Evolutionary conservation across 2,888 invertebrate genomes (phyloP), one percentile per base, ranked within the genome.

Genomic region (Morpho deidamia): DNA sequence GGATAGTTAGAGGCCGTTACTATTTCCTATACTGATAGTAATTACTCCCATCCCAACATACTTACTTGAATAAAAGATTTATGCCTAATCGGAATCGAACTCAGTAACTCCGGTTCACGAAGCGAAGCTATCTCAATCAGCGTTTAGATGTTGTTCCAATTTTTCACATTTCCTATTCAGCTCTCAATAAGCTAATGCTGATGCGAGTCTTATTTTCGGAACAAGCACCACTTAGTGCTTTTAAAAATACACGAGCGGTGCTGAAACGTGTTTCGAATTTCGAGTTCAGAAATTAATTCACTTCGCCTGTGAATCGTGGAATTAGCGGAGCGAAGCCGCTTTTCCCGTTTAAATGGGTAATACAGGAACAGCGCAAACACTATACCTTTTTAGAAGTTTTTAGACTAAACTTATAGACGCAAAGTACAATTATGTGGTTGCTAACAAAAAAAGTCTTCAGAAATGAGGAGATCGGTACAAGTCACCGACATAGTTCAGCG

Each of bases 241-340:
- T 56, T 57, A 59, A 61, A 59, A 56, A 55, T 57, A 59, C 48
- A 48, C 52, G 51, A 12, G 56, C 56, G 48, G 40, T 42, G 53
- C 45, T 40, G 45, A 35, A 51, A 61, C 61, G 61, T 61, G 61
- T 53, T 53, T 46, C 49, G 59, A 59, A 59, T 61, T 53, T 56
- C 51, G 54, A 55, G 43, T 51, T 49, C 48, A 43, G 53, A 50
- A 61, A 59, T 61, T 61, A 61, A 61, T 61, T 61, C 53, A 55
- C 50, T 54, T 41, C 50, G 43, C 44, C 51, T 44, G 40, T 43
- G 57, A 57, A 53, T 56, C 51, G 57, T 52, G 51, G 55, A 51
- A 59, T 57, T 61, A 59, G 56, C 51, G 45, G 44, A 55, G 52
- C 52, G 58, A 35, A 45, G 53, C 33, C 44, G 53, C 33, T 41